phyloP scores from a whole-genome alignment of 2,797 vertebrate genomes.

The Trichosurus vulpecula region DNA sequence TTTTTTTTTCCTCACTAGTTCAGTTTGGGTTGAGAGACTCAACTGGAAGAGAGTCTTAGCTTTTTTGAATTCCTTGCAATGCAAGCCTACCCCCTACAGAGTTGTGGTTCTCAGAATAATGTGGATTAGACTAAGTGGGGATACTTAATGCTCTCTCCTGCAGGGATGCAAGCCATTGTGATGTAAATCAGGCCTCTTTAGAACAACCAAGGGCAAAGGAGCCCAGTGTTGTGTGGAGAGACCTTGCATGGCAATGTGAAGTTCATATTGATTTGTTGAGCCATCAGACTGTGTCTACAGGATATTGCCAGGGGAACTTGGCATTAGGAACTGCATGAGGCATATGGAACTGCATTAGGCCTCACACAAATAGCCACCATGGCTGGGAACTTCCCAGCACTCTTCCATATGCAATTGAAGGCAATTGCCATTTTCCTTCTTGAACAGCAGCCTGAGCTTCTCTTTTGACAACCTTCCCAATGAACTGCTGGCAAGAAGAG shows the following conservation, averaged over 20 bases:
- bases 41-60: conserved; percentile 40
- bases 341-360: background rate
- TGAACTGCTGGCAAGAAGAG: background rate
- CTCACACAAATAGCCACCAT: background rate
- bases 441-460: background rate
- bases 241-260: conserved; percentile 31
- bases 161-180: conserved; percentile 53
- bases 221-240: background rate
- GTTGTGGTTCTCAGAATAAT: conserved; percentile 52
- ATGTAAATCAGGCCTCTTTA: background rate
- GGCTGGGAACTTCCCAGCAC: background rate
- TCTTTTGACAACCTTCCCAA: background rate
- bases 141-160: conserved; percentile 32
- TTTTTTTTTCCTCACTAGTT: conserved; percentile 35
- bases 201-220: background rate
- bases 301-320: background rate
- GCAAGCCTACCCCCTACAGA: conserved; percentile 52
- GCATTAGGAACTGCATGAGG: background rate
- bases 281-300: background rate
- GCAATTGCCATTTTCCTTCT: background rate
- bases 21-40: conserved; percentile 45
- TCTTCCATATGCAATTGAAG: background rate
- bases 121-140: conserved; percentile 40
- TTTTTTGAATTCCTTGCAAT: conserved; percentile 66
- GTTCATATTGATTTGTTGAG: background rate